Evolutionary conservation across 2,113 vertebrate species (phyloP).

Genomic region (Sarotherodon lohbergeri): DNA sequence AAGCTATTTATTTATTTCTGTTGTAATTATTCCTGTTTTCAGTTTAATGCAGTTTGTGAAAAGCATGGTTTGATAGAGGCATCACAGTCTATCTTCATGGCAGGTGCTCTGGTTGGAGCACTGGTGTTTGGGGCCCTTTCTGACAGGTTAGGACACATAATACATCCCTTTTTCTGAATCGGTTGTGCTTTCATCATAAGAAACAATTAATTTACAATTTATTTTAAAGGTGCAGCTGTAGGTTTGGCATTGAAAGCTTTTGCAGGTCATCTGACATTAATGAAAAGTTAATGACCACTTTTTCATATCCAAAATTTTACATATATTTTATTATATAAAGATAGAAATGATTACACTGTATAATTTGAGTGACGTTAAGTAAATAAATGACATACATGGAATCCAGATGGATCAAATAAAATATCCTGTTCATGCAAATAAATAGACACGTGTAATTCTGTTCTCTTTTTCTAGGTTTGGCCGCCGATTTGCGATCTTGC

Average conservation of each 20-base stretch:
- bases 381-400: not conserved
- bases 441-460: no score
- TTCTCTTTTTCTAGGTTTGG: slow-evolving; percentile 72
- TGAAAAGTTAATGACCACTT: no score
- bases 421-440: no score
- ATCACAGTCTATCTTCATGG: slow-evolving; percentile 82
- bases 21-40: slow-evolving; percentile 28
- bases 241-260: no score
- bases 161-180: not conserved
- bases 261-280: no score
- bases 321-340: no score
- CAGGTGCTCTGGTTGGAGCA: slow-evolving; percentile 76
- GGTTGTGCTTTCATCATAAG: no score
- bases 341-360: no score
- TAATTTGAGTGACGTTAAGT: not conserved
- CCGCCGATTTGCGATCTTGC: slow-evolving; percentile 69
- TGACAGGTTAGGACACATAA: slow-evolving; percentile 71
- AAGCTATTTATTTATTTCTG: not conserved
- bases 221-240: not conserved
- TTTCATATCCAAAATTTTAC: no score
- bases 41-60: slow-evolving; percentile 86
- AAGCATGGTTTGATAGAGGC: slow-evolving; percentile 66
- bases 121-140: slow-evolving; percentile 77
- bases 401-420: not conserved
- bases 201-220: not conserved